Conservation (phyloP, 2,888 invertebrate genomes). For the Tillus elongatus region DNA sequence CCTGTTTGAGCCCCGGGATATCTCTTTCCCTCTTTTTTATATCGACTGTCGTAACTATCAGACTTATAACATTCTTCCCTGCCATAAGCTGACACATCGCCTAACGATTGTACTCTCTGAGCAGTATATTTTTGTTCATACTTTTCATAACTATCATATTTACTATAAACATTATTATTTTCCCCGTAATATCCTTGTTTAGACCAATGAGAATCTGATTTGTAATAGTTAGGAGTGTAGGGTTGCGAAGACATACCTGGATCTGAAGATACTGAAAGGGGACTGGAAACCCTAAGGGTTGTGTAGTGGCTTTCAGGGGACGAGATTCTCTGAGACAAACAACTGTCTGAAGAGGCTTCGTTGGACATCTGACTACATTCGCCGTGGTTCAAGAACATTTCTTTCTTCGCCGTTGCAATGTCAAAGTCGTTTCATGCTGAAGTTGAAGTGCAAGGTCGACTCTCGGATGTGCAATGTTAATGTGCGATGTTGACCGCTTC, state of each 20-base stretch:
- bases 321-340: slow-evolving; percentile 33
- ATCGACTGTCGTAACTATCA: slow-evolving; percentile 16
- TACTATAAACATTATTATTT: slow-evolving; percentile 35
- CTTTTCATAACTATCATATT: slow-evolving; percentile 24
- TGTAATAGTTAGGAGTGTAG: slow-evolving; percentile 37
- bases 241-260: slow-evolving; percentile 39
- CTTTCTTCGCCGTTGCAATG: slow-evolving; percentile 11
- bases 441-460: too few species aligned
- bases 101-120: slow-evolving; percentile 19
- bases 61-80: slow-evolving; percentile 28
- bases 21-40: slow-evolving; percentile 20
- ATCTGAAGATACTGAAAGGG: slow-evolving; percentile 31
- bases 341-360: slow-evolving; percentile 38
- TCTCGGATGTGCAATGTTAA: too few species aligned
- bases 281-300: slow-evolving; percentile 32
- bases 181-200: slow-evolving; percentile 33
- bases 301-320: slow-evolving; percentile 37
- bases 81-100: slow-evolving; percentile 19
- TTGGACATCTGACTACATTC: slow-evolving; percentile 25
- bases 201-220: slow-evolving; percentile 26
- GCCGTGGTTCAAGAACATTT: slow-evolving; percentile 30
- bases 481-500: too few species aligned
- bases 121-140: slow-evolving; percentile 27
- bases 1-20: slow-evolving; percentile 25
- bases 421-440: slow-evolving; percentile 1